These are phyloP conservation scores for Lithophane socia DNA, from an alignment of 2,888 invertebrate genomes.

Conservation along the genomic window DNA sequence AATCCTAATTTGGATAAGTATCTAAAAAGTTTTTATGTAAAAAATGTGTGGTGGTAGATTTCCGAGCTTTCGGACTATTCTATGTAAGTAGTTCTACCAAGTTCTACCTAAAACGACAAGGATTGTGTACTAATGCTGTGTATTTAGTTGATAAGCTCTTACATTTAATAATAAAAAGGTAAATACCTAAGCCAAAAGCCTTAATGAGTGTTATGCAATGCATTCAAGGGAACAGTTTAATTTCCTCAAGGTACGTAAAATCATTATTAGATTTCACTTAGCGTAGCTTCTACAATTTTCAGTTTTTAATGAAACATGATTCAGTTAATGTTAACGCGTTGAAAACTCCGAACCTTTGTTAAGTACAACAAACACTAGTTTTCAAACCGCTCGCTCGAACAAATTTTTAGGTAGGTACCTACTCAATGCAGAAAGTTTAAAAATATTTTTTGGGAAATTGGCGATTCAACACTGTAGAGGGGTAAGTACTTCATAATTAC, in stretches of 20 bases:
- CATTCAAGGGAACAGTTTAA: conserved; percentile 23
- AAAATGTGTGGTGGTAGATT: not conserved
- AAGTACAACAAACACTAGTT: not conserved
- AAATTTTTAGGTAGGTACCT: conserved; percentile 10
- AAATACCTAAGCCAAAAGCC: not conserved
- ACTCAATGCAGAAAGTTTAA: not conserved
- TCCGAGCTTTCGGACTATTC: not conserved
- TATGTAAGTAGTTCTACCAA: not conserved
- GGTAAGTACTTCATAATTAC: not conserved
- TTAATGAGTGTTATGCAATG: conserved; percentile 10
- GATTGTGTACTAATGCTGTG: not conserved
- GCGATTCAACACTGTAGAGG: not conserved
- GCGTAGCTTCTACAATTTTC: conserved; percentile 1
- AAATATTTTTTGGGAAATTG: not conserved
- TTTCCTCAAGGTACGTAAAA: conserved; percentile 32
- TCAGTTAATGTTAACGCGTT: not conserved
- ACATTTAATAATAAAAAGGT: not conserved
- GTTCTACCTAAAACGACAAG: not conserved
- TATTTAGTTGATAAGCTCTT: not conserved
- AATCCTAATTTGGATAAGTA: not conserved
- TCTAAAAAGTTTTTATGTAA: not conserved
- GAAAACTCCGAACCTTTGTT: conserved; percentile 1
- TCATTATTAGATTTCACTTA: conserved; percentile 11
- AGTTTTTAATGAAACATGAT: conserved; percentile 9
- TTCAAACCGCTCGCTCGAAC: not conserved